Base-by-base conservation (phyloP, 2,888 invertebrate genomes). In the Taphrorychus bicolor region DNA sequence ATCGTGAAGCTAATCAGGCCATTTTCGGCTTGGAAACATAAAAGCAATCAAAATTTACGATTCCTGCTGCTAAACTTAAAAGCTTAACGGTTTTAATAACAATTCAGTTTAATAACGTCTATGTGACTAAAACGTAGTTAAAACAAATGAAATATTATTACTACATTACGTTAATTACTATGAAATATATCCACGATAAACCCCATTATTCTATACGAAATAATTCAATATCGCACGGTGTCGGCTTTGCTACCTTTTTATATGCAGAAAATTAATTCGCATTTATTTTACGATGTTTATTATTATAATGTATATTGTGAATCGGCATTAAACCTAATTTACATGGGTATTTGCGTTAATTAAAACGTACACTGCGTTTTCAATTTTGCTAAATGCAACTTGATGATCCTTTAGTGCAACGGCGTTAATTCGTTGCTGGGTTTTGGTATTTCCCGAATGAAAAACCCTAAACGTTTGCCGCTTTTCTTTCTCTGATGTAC, bases 401-500 rank as follows among this genome's bases (percentile, higher is more conserved):
- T 11, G 32, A 11, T 11, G 32, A 32, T 32, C 11, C 32, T 5
- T 32, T 32, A 32, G 7, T 32, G 32, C 32, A 32, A 32, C 32
- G 5, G 32, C n/a, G n/a, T n/a, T n/a, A 32, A 32, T 16, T 14
- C 14, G 14, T n/a, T 45, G 7, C 21, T 11, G 51, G 14, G 0
- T 9, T 64, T 64, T 58, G 41, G 40, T 52, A 41, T 48, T 58
- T 58, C 17, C 22, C 21, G 32, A 9, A n/a, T n/a, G n/a, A n/a
- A n/a, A n/a, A 48, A 19, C 23, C 23, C 32, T 32, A 51, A 64
- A 45, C 41, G 9, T 23, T 64, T 62, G 48, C 48, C 16, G 48
- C 48, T 40, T 18, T 58, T 64, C 57, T 64, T 64, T 58, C 52
- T 40, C 58, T 57, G 40, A 62, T 56, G n/a, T 48, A 11, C 54